phyloP scores from a whole-genome alignment of 1,140 invertebrate genomes.

The Gonioctena quinquepunctata region DNA sequence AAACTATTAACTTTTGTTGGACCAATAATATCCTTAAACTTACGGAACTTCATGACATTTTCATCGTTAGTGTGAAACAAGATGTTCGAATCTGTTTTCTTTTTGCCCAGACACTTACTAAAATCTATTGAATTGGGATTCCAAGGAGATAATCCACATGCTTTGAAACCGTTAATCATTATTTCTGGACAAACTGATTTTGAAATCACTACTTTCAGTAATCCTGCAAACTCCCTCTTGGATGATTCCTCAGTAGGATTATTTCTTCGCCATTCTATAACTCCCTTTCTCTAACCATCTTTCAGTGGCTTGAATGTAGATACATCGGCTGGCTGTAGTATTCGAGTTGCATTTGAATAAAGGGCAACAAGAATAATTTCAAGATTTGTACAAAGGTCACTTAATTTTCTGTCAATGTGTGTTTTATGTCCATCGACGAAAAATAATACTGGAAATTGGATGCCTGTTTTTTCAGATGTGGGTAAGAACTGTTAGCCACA shows the following conservation, averaged over 20 bases:
- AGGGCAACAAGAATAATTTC: slow-evolving; percentile 45
- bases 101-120: no score
- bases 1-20: no score
- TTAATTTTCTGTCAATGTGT: slow-evolving; percentile 42
- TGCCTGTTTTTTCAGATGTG: slow-evolving; percentile 35
- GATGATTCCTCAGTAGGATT: neutral
- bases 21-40: no score
- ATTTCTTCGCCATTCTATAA: neutral
- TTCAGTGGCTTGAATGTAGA: slow-evolving; percentile 42
- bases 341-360: slow-evolving; percentile 47
- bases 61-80: no score
- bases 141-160: no score
- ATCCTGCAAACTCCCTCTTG: no score
- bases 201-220: no score
- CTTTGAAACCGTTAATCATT: no score
- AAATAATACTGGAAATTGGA: slow-evolving; percentile 40
- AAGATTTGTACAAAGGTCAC: slow-evolving; percentile 42
- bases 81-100: no score
- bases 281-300: slow-evolving; percentile 26
- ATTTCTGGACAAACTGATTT: no score
- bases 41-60: no score
- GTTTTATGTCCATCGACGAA: slow-evolving; percentile 37
- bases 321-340: slow-evolving; percentile 48
- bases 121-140: no score
- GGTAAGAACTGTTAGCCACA: slow-evolving; percentile 50